Percentiles rank a stretch among this genome's conserved stretches.
phyloP scores from a whole-genome alignment of 1,140 invertebrate species.

The Drosophila ohnishii region DNA sequence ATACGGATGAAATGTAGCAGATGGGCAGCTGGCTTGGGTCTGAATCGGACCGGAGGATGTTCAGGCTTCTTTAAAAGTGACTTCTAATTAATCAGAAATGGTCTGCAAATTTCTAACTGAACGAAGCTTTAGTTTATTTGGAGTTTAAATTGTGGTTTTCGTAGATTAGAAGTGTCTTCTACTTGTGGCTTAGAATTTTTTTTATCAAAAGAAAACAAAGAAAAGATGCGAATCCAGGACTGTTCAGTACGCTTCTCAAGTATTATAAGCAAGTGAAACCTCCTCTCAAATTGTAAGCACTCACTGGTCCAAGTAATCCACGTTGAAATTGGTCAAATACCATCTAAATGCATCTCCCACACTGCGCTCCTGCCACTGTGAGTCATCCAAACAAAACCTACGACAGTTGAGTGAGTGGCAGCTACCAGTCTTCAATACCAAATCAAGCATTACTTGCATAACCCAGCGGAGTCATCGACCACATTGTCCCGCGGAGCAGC shows the following conservation, averaged over 20 bases:
- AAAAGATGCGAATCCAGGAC: neutral
- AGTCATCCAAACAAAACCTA: conserved; percentile 61
- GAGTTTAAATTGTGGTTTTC: neutral
- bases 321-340: neutral
- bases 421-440: conserved; percentile 80
- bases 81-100: conserved; percentile 13
- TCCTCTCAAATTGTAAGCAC: neutral
- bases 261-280: neutral
- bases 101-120: neutral
- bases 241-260: neutral
- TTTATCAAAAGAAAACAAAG: too few species aligned
- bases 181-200: neutral
- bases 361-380: conserved; percentile 36
- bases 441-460: conserved; percentile 82
- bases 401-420: conserved; percentile 59
- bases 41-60: neutral
- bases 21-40: conserved; percentile 24
- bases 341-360: conserved; percentile 37
- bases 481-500: conserved; percentile 36
- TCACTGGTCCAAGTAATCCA: neutral
- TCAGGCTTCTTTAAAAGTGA: neutral
- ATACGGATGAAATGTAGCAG: conserved; percentile 69
- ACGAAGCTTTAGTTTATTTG: neutral
- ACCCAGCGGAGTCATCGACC: conserved; percentile 72
- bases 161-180: neutral